Evolutionary conservation across 2,113 vertebrate genomes (phyloP).

Genomic region (Cephalopholis sonnerati): DNA sequence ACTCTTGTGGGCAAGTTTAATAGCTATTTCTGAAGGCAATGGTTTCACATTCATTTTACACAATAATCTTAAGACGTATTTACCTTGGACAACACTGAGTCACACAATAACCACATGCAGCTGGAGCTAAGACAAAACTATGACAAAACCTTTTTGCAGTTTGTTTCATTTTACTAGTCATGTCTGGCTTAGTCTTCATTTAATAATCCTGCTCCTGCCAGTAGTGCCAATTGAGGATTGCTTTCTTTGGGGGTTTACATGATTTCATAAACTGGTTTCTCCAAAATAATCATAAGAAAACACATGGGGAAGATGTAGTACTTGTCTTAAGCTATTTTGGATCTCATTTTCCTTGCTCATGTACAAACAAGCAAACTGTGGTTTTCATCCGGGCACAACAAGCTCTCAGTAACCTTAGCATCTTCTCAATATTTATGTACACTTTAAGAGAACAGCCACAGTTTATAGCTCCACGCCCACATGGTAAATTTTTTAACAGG

Average conservation of each 20-base stretch:
- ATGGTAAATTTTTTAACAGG: background rate
- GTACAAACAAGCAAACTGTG: background rate
- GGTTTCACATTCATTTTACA: slow-evolving; percentile 7
- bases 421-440: background rate
- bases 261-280: background rate
- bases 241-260: background rate
- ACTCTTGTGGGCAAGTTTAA: background rate
- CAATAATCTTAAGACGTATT: background rate
- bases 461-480: background rate
- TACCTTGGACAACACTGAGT: background rate
- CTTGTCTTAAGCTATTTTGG: background rate
- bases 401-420: background rate
- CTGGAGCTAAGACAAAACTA: background rate
- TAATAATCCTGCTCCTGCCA: background rate
- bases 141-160: background rate
- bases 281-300: background rate
- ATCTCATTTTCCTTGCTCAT: background rate
- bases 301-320: background rate
- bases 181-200: background rate
- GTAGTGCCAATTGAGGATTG: background rate
- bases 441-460: background rate
- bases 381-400: background rate
- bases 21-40: background rate
- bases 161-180: background rate
- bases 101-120: background rate